Evolutionary conservation across 2,797 vertebrate genomes (phyloP), one percentile per base, ranked within the genome.

Genomic region (Tokudaia tokunoshimensis): DNA sequence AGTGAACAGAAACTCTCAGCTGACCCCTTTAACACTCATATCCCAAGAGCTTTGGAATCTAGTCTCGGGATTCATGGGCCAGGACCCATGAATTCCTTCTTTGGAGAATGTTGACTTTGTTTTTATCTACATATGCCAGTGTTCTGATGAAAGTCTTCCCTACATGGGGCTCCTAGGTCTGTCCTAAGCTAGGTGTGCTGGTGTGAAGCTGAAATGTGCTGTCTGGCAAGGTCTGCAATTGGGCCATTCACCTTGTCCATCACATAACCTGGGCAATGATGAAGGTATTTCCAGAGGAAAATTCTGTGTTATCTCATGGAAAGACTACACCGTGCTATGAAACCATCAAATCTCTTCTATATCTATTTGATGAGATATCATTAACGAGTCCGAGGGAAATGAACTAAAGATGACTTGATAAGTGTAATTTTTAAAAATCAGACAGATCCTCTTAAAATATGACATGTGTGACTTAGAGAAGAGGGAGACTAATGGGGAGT

Each of bases 361-460:
- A 81, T 90, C 88, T 13, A 92, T 79, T 75, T 44, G 67, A 91
- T 80, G 8, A 47, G 24, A 47, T 72, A 34, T 89, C 26, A 63
- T 84, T 90, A 96, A 14, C 67, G 74, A 94, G 91, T 92, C 92
- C 59, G 4, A 50, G 63, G 65, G 59, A 96, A 95, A 81, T 79
- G 84, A 90, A 41, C 19, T 88, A 70, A 91, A 82, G 61, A 61
- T 84, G 65, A 93, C 52, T 94, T 94, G 92, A 63, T 95, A 92
- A 87, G 70, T 85, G 50, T 19, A 65, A 41, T 61, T 95, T 91
- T 80, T n/a, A 2, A 41, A 94, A 70, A 78, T 90, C 57, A 93
- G 89, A 81, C 80, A 84, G 79, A 92, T 26, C 44, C 72, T 94
- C 87, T 97, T 93, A 89, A 93, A 87, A 91, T 59, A 93, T 52